phyloP scores from a whole-genome alignment of 2,113 vertebrate species.

The Dasypus novemcinctus region DNA sequence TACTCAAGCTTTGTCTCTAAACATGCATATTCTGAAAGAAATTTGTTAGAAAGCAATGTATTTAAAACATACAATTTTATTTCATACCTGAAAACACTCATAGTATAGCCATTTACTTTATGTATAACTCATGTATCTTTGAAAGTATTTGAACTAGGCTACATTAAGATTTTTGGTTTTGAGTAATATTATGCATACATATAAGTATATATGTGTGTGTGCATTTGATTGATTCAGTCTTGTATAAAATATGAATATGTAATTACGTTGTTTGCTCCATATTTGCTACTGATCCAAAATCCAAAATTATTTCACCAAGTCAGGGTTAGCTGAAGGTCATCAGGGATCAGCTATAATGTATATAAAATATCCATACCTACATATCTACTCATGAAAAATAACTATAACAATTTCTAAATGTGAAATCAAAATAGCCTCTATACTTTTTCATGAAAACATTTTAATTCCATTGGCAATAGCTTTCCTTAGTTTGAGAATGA shows the following conservation, averaged over 20 bases:
- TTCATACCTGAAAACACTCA: constrained; percentile 64
- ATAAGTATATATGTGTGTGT: too few relatives aligned
- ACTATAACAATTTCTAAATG: not conserved
- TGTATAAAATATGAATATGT: not conserved
- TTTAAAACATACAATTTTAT: constrained; percentile 72
- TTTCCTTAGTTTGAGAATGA: constrained; percentile 23
- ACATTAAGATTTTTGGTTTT: not conserved
- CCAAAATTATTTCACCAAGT: not conserved
- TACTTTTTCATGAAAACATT: not conserved
- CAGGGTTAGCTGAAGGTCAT: not conserved
- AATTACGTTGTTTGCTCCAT: not conserved
- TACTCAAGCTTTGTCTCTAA: constrained; percentile 50
- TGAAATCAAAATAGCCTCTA: not conserved
- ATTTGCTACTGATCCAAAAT: not conserved
- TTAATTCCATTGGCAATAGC: not conserved
- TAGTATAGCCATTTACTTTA: constrained; percentile 59
- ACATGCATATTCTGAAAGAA: constrained; percentile 65
- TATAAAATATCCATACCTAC: not conserved
- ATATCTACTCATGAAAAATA: not conserved
- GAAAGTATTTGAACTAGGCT: constrained; percentile 31
- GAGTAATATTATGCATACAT: not conserved
- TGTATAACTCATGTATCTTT: constrained; percentile 61
- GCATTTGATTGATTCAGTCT: not conserved
- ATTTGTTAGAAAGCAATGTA: constrained; percentile 70
- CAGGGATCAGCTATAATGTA: not conserved